phyloP scores from a whole-genome alignment of 2,113 vertebrate species.

The Hystrix cristata region DNA sequence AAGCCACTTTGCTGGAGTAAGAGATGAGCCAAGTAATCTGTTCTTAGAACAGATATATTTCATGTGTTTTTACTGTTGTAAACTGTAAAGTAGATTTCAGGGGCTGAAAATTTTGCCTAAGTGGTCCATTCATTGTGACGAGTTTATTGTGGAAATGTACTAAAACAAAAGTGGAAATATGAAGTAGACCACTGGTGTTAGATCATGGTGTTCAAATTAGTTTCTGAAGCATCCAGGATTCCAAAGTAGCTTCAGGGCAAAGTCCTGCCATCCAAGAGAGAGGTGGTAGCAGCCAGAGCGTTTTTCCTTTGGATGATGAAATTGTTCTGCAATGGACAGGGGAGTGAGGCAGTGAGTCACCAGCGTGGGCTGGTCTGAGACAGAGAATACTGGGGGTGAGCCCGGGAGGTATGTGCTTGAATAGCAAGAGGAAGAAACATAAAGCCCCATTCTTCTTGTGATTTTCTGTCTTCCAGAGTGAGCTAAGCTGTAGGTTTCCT shows the following conservation, averaged over 20 bases:
- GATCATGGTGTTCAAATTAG: not conserved
- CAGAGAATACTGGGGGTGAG: not conserved
- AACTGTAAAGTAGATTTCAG: not conserved
- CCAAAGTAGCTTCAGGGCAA: constrained; percentile 41
- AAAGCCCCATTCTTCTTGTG: not conserved
- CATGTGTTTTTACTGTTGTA: not conserved
- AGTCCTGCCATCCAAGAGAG: not conserved
- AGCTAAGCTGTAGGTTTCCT: not conserved
- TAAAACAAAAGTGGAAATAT: not conserved
- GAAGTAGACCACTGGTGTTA: not conserved
- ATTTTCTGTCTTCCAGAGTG: constrained; percentile 49
- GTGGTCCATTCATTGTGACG: not conserved
- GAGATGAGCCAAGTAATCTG: not conserved
- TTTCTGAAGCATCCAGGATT: constrained; percentile 4
- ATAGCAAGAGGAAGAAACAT: constrained; percentile 27
- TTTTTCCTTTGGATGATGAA: constrained; percentile 58
- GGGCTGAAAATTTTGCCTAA: constrained; percentile 36
- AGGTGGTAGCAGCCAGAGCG: not conserved
- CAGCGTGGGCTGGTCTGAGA: not conserved
- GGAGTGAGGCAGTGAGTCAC: constrained; percentile 66
- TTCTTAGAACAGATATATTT: not conserved
- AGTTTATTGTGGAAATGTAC: constrained; percentile 7
- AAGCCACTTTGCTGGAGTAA: not conserved
- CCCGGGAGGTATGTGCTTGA: not conserved
- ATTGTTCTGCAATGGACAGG: constrained; percentile 25